A percentile compares a stretch with the other conserved stretches of the same genome.
These are phyloP conservation scores for Lycophotia porphyrea DNA, from an alignment of 2,888 invertebrate species.

Conservation along the genomic window DNA sequence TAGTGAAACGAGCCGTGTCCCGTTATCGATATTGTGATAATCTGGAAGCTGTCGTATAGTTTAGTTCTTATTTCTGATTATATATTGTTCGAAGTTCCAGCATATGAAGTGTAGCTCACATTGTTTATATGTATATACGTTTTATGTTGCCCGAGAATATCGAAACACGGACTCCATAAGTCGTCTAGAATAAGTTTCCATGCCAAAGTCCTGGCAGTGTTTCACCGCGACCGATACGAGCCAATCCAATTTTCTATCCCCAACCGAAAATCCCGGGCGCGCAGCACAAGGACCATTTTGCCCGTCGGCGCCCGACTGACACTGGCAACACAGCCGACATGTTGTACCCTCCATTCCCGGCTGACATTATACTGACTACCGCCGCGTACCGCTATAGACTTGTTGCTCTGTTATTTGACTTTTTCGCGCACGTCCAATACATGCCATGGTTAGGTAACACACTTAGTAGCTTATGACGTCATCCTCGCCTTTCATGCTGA, in stretches of 20 bases:
- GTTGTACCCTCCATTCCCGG: slow-evolving; percentile 76
- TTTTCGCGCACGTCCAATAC: slow-evolving; percentile 57
- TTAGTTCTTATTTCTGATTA: slow-evolving; percentile 7
- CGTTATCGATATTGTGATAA: slow-evolving; percentile 37
- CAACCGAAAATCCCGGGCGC: slow-evolving; percentile 77
- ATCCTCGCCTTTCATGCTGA: slow-evolving; percentile 8
- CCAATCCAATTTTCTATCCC: slow-evolving; percentile 84
- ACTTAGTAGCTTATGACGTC: slow-evolving; percentile 38
- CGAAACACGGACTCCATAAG: slow-evolving; percentile 60
- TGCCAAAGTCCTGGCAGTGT: slow-evolving; percentile 74
- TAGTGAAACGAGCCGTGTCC: slow-evolving; percentile 35
- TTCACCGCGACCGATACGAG: slow-evolving; percentile 76
- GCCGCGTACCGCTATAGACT: slow-evolving; percentile 70
- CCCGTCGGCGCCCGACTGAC: slow-evolving; percentile 72
- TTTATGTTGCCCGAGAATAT: slow-evolving; percentile 37
- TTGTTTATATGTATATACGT: slow-evolving; percentile 47
- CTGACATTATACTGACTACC: slow-evolving; percentile 74
- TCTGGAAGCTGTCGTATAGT: slow-evolving; percentile 16
- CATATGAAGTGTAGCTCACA: slow-evolving; percentile 27
- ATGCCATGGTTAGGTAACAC: slow-evolving; percentile 45
- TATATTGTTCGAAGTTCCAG: slow-evolving; percentile 18
- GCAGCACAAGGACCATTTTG: slow-evolving; percentile 75
- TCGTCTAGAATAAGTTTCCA: slow-evolving; percentile 76
- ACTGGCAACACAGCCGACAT: slow-evolving; percentile 73
- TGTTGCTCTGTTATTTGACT: slow-evolving; percentile 75